phyloP scores from a whole-genome alignment of 2,797 vertebrate genomes.

The Huso huso region DNA sequence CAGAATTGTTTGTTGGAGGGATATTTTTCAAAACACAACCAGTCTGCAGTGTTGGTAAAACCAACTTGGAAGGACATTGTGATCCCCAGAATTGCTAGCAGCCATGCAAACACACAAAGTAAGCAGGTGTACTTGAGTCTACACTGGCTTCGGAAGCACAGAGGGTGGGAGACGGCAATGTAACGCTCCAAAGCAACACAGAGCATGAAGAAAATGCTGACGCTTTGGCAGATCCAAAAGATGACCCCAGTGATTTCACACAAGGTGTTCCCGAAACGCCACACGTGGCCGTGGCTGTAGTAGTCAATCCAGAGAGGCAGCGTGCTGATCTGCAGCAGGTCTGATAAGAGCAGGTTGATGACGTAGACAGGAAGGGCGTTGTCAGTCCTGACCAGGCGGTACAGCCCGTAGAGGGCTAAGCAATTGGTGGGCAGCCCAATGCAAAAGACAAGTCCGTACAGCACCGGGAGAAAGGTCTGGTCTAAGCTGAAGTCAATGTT shows the following conservation, averaged over 20 bases:
- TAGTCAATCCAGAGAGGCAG: conserved; percentile 11
- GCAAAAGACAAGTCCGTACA: background rate
- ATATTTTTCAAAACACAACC: background rate
- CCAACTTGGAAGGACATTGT: background rate
- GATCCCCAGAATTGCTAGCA: background rate
- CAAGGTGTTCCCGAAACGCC: background rate
- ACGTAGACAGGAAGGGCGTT: background rate
- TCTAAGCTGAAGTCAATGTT: background rate
- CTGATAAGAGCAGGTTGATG: conserved; percentile 2
- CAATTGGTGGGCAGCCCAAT: conserved; percentile 7
- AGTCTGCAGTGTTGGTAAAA: background rate
- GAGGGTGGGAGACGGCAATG: conserved; percentile 7
- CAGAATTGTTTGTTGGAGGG: background rate
- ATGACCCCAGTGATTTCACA: background rate
- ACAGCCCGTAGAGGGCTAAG: conserved; percentile 5
- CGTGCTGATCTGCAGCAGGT: background rate
- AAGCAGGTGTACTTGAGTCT: background rate
- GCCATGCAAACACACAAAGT: too few species aligned
- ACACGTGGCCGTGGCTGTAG: background rate
- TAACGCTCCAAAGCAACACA: conserved; percentile 5
- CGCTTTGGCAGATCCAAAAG: background rate
- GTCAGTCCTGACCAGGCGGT: background rate
- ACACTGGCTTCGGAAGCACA: background rate
- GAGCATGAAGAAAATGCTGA: conserved; percentile 2
- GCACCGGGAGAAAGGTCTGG: background rate